phyloP scores from a whole-genome alignment of 2,113 vertebrate species.

The Acanthisitta chloris region DNA sequence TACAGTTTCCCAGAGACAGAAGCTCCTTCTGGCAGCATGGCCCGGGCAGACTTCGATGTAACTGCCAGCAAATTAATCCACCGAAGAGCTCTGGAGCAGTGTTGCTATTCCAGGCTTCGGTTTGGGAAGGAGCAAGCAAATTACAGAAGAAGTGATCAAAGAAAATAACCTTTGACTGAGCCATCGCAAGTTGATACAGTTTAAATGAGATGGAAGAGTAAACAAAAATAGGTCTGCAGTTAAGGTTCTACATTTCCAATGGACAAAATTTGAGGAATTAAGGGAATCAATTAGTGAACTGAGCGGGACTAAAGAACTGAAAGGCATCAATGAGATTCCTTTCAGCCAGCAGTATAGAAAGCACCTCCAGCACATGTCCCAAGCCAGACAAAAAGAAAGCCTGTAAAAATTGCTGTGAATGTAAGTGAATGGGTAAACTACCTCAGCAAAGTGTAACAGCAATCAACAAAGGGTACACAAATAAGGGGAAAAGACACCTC shows the following conservation, averaged over 20 bases:
- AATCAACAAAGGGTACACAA: background rate
- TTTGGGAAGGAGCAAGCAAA: conserved; percentile 26
- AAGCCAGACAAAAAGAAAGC: background rate
- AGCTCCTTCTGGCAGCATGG: background rate
- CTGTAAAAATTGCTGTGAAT: background rate
- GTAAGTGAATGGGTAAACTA: background rate
- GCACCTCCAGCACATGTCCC: background rate
- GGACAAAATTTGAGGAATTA: conserved; percentile 16
- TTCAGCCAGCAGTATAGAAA: background rate
- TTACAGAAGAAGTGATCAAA: conserved; percentile 32
- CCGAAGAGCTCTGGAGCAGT: conserved; percentile 22
- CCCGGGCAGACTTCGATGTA: conserved; percentile 24
- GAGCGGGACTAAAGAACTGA: conserved; percentile 8
- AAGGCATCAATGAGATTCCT: background rate
- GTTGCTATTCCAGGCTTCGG: conserved; percentile 31
- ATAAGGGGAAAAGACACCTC: background rate
- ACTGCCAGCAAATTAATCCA: conserved; percentile 60
- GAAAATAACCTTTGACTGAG: conserved; percentile 56
- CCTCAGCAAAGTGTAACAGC: background rate
- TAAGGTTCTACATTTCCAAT: conserved; percentile 27
- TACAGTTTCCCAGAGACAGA: background rate
- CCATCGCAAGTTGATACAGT: conserved; percentile 31
- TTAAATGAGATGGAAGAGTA: conserved; percentile 44
- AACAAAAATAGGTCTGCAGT: conserved; percentile 57
- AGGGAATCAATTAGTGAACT: conserved; percentile 10